Evolutionary conservation across 2,888 invertebrate species (phyloP).

Genomic region (Balanococcus diminutus): DNA sequence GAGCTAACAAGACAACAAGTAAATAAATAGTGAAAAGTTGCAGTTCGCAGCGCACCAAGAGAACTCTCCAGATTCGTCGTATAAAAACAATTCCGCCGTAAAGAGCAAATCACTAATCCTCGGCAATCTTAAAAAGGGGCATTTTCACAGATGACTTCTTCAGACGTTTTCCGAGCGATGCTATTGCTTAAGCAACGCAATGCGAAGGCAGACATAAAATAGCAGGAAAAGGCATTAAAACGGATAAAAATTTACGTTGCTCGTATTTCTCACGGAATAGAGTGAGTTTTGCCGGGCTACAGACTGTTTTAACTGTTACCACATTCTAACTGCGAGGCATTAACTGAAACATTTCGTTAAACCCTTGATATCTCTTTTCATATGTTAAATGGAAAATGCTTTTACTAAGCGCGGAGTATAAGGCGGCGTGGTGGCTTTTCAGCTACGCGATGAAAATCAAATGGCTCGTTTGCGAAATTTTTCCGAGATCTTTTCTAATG

Average conservation of each 20-base stretch:
- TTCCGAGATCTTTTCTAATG: neutral
- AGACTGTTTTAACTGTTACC: slow-evolving; percentile 36
- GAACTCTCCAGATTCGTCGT: neutral
- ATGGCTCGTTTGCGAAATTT: slow-evolving; percentile 23
- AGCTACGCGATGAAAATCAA: neutral
- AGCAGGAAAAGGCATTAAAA: slow-evolving; percentile 42
- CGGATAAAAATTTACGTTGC: slow-evolving; percentile 37
- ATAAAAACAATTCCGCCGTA: slow-evolving; percentile 24
- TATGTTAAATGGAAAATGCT: slow-evolving; percentile 38
- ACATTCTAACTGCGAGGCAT: slow-evolving; percentile 42
- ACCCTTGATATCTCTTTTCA: slow-evolving; percentile 40
- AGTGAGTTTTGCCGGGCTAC: neutral
- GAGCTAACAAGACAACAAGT: neutral
- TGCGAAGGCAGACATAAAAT: neutral
- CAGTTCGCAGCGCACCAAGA: neutral
- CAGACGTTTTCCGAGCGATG: slow-evolving; percentile 17
- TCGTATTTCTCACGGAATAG: slow-evolving; percentile 35
- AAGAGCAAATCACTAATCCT: slow-evolving; percentile 33
- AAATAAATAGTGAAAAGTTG: slow-evolving; percentile 19
- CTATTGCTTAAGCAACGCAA: slow-evolving; percentile 5
- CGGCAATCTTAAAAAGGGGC: slow-evolving; percentile 28
- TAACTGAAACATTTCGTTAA: slow-evolving; percentile 38
- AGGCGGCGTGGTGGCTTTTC: slow-evolving; percentile 3
- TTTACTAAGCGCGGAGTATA: slow-evolving; percentile 25
- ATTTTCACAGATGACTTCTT: slow-evolving; percentile 40